Conservation (phyloP, 2,113 vertebrate genomes). For the Xiphophorus couchianus region DNA sequence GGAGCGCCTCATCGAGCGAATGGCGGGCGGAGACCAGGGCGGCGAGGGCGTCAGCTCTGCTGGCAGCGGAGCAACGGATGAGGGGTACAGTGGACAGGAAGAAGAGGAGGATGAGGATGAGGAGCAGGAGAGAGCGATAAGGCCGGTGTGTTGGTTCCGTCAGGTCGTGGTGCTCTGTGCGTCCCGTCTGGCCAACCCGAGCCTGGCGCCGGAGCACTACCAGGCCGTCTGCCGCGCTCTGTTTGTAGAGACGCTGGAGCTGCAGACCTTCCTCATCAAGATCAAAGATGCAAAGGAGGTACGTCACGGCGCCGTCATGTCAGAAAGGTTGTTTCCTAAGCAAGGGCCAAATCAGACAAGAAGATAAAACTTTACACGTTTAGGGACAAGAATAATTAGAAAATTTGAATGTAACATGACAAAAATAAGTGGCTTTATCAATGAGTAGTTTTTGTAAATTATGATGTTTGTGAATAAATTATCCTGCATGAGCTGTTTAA, state of each 20-base stretch:
- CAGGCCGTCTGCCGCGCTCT: conserved; percentile 93
- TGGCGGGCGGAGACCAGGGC: conserved; percentile 83
- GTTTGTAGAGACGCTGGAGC: conserved; percentile 91
- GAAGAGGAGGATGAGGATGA: conserved; percentile 89
- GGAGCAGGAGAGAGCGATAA: conserved; percentile 59
- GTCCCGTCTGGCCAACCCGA: conserved; percentile 81
- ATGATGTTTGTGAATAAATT: too few species aligned
- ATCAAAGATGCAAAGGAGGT: conserved; percentile 94
- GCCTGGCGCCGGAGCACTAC: conserved; percentile 86
- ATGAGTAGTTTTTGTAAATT: too few species aligned
- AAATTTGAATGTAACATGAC: neutral
- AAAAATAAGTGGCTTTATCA: neutral
- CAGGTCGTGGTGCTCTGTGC: conserved; percentile 89
- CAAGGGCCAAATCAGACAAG: neutral
- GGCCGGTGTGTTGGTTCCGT: conserved; percentile 81
- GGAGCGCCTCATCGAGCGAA: conserved; percentile 93
- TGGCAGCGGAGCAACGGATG: conserved; percentile 76
- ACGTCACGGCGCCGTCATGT: neutral
- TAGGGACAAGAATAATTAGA: neutral
- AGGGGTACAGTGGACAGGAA: conserved; percentile 92
- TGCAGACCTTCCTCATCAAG: conserved; percentile 90
- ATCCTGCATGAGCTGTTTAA: too few species aligned
- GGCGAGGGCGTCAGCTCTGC: conserved; percentile 62
- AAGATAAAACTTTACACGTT: neutral
- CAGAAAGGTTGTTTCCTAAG: neutral